phyloP scores from a whole-genome alignment of 1,140 invertebrate species.

The Dendrolimus punctatus region DNA sequence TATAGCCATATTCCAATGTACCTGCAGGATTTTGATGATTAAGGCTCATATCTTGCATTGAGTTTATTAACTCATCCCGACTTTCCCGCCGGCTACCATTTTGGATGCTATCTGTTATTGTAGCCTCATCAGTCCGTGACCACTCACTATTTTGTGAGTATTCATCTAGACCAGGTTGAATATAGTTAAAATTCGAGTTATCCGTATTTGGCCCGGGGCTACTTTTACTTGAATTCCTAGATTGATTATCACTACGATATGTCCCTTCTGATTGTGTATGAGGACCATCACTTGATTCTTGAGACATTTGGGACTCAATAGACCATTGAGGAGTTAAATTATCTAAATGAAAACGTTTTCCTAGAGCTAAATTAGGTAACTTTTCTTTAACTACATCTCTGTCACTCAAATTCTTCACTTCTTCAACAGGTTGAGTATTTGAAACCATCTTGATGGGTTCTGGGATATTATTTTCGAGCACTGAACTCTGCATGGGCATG shows the following conservation, averaged over 20 bases:
- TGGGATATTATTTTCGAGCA: conserved; percentile 18
- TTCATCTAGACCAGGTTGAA: conserved; percentile 36
- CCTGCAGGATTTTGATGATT: conserved; percentile 28
- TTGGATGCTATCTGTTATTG: conserved; percentile 18
- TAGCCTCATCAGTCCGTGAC: conserved; percentile 33
- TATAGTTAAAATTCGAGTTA: conserved; percentile 56
- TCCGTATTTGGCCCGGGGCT: conserved; percentile 58
- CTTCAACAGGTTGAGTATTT: conserved; percentile 27
- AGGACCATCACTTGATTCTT: conserved; percentile 73
- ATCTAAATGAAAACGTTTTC: conserved; percentile 59
- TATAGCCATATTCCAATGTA: conserved; percentile 6
- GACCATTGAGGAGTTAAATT: conserved; percentile 75
- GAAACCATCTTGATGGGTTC: conserved; percentile 20
- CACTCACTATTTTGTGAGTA: conserved; percentile 38
- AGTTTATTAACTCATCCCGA: conserved; percentile 37
- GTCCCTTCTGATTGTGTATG: conserved; percentile 73
- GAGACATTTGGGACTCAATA: conserved; percentile 74
- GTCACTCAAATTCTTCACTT: conserved; percentile 55
- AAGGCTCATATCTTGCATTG: conserved; percentile 50
- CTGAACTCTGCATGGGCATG: conserved; percentile 14
- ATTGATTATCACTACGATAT: conserved; percentile 72
- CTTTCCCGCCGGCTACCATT: conserved; percentile 28
- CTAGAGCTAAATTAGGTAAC: conserved; percentile 52
- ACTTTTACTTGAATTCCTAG: conserved; percentile 69
- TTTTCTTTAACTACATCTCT: conserved; percentile 53